A percentile compares a stretch with the other conserved stretches of the same genome.
Evolutionary conservation across 2,113 vertebrate genomes (phyloP).

Genomic region (Tamias sibiricus): DNA sequence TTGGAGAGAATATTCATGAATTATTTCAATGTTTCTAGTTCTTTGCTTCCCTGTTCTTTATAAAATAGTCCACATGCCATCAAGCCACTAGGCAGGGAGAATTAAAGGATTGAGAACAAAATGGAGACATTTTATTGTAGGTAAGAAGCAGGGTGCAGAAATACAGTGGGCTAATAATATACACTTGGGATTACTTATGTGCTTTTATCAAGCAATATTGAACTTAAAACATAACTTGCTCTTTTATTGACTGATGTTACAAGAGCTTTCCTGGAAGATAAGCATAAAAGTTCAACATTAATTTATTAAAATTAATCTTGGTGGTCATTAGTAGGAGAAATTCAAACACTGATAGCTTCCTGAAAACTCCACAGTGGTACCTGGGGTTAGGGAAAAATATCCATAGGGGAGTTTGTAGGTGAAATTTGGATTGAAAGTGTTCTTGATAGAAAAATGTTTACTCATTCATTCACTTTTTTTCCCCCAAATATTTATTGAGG

Average conservation of each 20-base stretch:
- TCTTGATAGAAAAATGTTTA: background rate
- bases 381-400: background rate
- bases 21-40: background rate
- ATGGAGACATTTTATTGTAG: background rate
- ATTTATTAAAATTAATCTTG: conserved; percentile 46
- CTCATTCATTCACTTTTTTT: background rate
- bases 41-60: background rate
- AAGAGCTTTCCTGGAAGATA: background rate
- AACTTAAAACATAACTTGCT: background rate
- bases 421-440: background rate
- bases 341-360: background rate
- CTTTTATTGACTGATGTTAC: background rate
- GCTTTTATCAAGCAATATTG: conserved; percentile 5
- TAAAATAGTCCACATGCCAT: background rate
- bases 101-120: background rate
- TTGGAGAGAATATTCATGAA: background rate
- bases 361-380: background rate
- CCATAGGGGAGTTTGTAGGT: background rate
- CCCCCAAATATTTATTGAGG: background rate
- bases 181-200: background rate
- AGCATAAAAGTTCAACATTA: background rate
- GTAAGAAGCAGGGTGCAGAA: background rate
- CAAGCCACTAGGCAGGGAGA: background rate
- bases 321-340: background rate
- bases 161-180: background rate